A percentile compares a stretch with the other conserved stretches of the same genome.
Evolutionary conservation across 2,113 vertebrate genomes (phyloP).

Genomic region (Hippocampus comes): DNA sequence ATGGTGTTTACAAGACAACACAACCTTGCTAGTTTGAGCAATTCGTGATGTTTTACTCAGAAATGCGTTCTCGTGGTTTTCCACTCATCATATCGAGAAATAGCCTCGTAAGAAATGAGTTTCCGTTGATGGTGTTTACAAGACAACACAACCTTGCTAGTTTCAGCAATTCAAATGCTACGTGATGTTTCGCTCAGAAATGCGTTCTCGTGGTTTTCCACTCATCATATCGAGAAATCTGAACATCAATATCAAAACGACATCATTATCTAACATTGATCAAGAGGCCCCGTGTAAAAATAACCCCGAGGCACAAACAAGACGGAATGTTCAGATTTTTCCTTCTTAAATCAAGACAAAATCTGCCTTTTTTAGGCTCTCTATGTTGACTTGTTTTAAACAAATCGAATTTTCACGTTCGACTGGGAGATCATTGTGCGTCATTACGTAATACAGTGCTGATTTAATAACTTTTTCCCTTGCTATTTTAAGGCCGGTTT

Average conservation of each 20-base stretch:
- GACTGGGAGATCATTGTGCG: no score
- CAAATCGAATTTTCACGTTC: neutral
- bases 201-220: neutral
- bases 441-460: no score
- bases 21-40: neutral
- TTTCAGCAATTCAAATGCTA: neutral
- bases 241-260: neutral
- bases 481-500: no score
- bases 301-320: neutral
- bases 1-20: neutral
- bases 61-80: neutral
- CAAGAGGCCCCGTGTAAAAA: neutral
- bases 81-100: neutral
- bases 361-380: no score
- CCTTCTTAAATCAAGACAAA: no score
- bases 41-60: neutral
- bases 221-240: neutral
- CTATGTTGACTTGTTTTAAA: neutral
- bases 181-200: neutral
- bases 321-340: neutral
- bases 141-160: neutral
- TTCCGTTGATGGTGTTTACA: neutral
- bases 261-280: neutral
- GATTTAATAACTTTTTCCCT: no score
- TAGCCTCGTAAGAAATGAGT: neutral